phyloP scores from a whole-genome alignment of 2,888 invertebrate species.

The Tanypteryx hageni region DNA sequence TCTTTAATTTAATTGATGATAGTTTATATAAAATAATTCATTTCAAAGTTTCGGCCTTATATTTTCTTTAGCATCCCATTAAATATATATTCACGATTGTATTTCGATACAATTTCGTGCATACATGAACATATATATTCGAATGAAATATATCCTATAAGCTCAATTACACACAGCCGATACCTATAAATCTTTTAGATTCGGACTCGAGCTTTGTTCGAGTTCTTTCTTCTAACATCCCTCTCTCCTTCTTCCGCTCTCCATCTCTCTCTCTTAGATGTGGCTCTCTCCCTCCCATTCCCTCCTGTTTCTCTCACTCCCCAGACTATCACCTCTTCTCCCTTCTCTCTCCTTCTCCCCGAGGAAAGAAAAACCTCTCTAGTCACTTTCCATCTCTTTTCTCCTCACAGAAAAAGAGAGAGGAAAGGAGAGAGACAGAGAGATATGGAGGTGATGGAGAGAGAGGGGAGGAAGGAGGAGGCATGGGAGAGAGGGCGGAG shows the following conservation, averaged over 20 bases:
- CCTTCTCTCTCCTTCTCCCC: neutral
- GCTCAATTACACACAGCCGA: too few species aligned
- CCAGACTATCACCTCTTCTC: too few species aligned
- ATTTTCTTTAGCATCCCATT: too few species aligned
- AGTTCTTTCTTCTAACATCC: too few species aligned
- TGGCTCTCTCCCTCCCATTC: neutral
- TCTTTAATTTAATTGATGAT: neutral
- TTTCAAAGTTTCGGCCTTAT: neutral
- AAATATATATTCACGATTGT: too few species aligned
- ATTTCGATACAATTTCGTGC: too few species aligned
- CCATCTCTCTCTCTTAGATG: too few species aligned
- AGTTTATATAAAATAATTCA: neutral
- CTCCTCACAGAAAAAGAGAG: neutral
- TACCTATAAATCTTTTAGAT: too few species aligned
- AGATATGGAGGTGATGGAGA: neutral
- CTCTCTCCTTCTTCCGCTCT: too few species aligned
- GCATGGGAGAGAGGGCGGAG: neutral
- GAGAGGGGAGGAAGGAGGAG: neutral
- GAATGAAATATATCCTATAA: too few species aligned
- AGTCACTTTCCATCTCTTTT: neutral
- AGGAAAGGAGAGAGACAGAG: neutral
- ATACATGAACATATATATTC: too few species aligned
- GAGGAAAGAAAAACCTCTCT: neutral
- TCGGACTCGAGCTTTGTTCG: too few species aligned
- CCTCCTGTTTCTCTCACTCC: neutral